Base-by-base conservation (phyloP, 2,113 vertebrate genomes). In the Dipodomys stephensi region DNA sequence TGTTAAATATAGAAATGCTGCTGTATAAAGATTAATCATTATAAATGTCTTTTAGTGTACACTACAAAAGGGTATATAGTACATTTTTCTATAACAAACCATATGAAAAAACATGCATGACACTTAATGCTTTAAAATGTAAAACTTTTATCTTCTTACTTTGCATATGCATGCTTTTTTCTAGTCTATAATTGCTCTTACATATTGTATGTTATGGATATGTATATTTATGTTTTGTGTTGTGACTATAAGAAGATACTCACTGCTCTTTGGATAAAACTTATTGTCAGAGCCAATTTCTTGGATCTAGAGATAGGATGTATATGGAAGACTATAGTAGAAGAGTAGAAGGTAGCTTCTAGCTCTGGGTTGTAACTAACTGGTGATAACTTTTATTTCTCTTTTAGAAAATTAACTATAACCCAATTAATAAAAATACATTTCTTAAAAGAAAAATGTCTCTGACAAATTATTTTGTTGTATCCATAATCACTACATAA, bases 341-440 rank as follows among this genome's bases (percentile, higher is more conserved):
- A 32, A 83, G 15, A 23, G 32, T 72, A 9, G 35, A 46, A 65
- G 4, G 16, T 13, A 46, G 15, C 8, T 86, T 83, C 13, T n/a
- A 86, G 65, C 25, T 49, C 23, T 78, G 1, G 23, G n/a, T 53
- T 67, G 2, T n/a, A 57, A 85, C 83, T 27, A 72, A 15, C 60
- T 93, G 7, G 65, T 89, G 81, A 93, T 92, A 62, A 80, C 4
- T 39, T 74, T 93, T 96, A 64, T 69, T 2, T 90, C 25, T 94
- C 20, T 94, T 93, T 81, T 6, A 93, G 69, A 65, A 87, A 22
- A 28, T 92, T 68, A 82, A 11, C 15, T 85, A 35, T 90, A 53
- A 11, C 88, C n/a, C 86, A 89, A 74, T 95, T 94, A 93, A 87
- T 86, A 87, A 81, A 84, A 95, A 81, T 23, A 88, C 27, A 64